Conservation (phyloP, 2,797 vertebrate genomes). For the Mycteria americana region DNA sequence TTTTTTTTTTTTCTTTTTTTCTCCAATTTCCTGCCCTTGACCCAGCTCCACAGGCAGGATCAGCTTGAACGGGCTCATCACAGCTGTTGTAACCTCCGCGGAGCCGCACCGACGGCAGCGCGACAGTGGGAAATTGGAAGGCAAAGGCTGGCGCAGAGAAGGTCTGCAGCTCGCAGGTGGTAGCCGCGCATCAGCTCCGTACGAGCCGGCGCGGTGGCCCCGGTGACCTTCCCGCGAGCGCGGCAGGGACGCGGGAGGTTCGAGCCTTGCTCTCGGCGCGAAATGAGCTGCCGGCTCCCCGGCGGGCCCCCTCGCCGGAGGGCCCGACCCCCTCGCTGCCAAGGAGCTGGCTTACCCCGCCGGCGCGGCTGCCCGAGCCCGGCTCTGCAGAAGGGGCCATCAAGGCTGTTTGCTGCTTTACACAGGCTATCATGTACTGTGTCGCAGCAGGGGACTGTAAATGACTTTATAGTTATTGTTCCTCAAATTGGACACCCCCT, state of each 20-base stretch:
- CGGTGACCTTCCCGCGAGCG: fast-evolving
- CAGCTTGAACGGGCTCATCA: fast-evolving
- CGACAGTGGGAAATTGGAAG: fast-evolving
- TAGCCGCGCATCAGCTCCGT: fast-evolving
- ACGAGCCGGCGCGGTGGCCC: fast-evolving
- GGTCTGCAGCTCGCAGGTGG: not conserved
- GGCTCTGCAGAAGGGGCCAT: not conserved
- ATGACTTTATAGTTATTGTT: conserved; percentile 72
- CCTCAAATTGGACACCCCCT: conserved; percentile 71
- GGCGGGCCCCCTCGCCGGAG: not conserved
- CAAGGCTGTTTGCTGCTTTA: not conserved
- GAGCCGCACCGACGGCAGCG: fast-evolving
- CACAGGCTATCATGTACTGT: conserved; percentile 28
- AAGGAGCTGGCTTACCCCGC: not conserved
- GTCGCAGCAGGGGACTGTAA: conserved; percentile 57
- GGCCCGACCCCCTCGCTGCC: not conserved
- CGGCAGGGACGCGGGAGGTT: fast-evolving
- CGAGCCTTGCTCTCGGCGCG: fast-evolving
- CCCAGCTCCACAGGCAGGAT: not conserved
- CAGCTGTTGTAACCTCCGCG: fast-evolving
- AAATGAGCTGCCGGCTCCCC: not conserved
- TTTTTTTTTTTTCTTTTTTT: fast-evolving
- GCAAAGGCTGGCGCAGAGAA: fast-evolving
- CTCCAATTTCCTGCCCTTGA: not conserved
- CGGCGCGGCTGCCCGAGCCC: not conserved